Base-by-base conservation (phyloP, 2,888 invertebrate genomes). In the Cheilosia grossa region DNA sequence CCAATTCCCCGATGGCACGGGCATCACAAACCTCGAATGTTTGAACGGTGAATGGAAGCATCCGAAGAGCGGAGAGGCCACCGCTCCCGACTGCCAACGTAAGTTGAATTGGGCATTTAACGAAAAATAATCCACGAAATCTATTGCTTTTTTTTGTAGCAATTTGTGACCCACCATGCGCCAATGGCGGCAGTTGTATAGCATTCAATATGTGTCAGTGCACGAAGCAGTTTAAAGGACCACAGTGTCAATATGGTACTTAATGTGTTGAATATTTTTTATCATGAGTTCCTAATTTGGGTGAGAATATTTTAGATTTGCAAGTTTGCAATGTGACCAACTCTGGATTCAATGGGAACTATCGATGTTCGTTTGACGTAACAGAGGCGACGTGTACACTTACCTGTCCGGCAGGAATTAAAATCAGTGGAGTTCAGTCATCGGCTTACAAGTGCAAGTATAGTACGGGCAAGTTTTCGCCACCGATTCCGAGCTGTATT, bases 141-240 rank as follows among this genome's bases (percentile, higher is more conserved):
- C 5, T 69, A 51, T 33, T n/a, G n/a, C 37, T 10, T 42, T 47
- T 53, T 33, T 47, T 9, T 24, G 47, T 47, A 91, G 91, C 95
- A 4, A 93, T 93, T 24, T 96, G 96, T 87, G 91, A 93, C 66
- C 97, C 96, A 0, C 93, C 95, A 0, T 98, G 98, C 89, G 90
- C 93, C 80, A 97, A 98, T 89, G 97, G 96, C 0, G 98, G 98
- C 0, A 93, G 94, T n/a, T 98, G 98, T 90, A 92, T 97, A 0
- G 93, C 95, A 0, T 93, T 95, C 10, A 95, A 97, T 89, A 93
- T 94, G 2, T 98, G 98, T 88, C 95, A 96, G 87, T 98, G 98
- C 89, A 94, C 96, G 0, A 93, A 94, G 86, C 94, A 94, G 2
- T 96, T 93, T 88, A 93, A 90, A 5, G 92, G 92, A 4, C 87